Evolutionary conservation across 2,797 vertebrate genomes (phyloP).

Genomic region (Paedocypris micromegethes): DNA sequence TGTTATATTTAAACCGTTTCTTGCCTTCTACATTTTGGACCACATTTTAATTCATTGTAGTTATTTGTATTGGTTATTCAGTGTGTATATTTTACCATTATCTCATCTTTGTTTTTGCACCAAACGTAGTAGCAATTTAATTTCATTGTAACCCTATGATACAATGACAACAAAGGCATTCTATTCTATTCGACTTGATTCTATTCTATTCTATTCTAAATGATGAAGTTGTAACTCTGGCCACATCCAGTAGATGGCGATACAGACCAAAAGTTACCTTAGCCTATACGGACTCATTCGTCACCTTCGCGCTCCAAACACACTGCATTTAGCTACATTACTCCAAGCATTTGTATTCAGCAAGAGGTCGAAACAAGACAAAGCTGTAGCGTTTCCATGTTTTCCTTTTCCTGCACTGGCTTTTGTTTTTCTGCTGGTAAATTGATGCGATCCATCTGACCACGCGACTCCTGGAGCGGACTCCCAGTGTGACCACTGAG

Average conservation of each 20-base stretch:
- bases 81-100: too few relatives aligned
- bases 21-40: too few relatives aligned
- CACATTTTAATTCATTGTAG: too few relatives aligned
- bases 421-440: constrained; percentile 63
- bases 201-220: too few relatives aligned
- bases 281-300: constrained; percentile 72
- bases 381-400: constrained; percentile 57
- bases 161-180: too few relatives aligned
- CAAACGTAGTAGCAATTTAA: too few relatives aligned
- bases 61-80: too few relatives aligned
- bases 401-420: constrained; percentile 64
- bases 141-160: too few relatives aligned
- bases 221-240: constrained; percentile 20
- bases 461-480: constrained; percentile 77
- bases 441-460: constrained; percentile 95
- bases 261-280: constrained; percentile 31
- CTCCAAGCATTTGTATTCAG: constrained; percentile 41
- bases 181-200: too few relatives aligned
- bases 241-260: constrained; percentile 65
- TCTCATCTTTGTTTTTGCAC: too few relatives aligned
- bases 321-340: constrained; percentile 71
- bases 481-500: constrained; percentile 78
- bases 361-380: constrained; percentile 42
- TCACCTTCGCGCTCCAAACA: constrained; percentile 66
- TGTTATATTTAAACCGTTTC: too few relatives aligned